Conservation (phyloP, 2,113 vertebrate genomes). For the Oxygymnocypris stewartii region DNA sequence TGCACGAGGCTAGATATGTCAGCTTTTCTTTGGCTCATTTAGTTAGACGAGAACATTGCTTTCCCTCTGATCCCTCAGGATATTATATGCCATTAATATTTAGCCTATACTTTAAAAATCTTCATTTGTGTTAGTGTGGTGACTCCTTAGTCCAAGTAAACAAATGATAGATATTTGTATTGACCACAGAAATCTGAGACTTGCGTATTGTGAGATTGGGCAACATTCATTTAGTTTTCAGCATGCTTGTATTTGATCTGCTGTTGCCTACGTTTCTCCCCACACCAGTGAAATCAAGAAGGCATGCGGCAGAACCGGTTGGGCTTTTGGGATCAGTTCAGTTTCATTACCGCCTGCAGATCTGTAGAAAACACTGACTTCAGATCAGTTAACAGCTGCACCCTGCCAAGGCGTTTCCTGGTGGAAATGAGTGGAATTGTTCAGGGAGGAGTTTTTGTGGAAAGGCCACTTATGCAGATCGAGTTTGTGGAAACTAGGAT, state of each 20-base stretch:
- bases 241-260: neutral
- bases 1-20: neutral
- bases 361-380: neutral
- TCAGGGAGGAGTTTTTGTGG: constrained; percentile 11
- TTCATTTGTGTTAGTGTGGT: neutral
- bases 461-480: neutral
- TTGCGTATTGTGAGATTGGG: neutral
- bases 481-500: neutral
- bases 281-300: neutral
- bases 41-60: neutral
- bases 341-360: neutral
- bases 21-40: neutral
- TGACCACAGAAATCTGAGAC: neutral
- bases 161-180: neutral
- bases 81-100: neutral
- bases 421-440: constrained; percentile 37
- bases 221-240: neutral
- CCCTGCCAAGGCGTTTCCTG: constrained; percentile 22
- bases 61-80: neutral
- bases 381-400: neutral
- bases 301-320: constrained; percentile 54
- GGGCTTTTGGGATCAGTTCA: neutral
- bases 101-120: neutral
- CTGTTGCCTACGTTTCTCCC: neutral
- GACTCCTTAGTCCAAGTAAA: neutral